These are phyloP conservation scores for Poecilobothrus nobilitatus DNA, from an alignment of 2,888 invertebrate genomes.

Conservation along the genomic window DNA sequence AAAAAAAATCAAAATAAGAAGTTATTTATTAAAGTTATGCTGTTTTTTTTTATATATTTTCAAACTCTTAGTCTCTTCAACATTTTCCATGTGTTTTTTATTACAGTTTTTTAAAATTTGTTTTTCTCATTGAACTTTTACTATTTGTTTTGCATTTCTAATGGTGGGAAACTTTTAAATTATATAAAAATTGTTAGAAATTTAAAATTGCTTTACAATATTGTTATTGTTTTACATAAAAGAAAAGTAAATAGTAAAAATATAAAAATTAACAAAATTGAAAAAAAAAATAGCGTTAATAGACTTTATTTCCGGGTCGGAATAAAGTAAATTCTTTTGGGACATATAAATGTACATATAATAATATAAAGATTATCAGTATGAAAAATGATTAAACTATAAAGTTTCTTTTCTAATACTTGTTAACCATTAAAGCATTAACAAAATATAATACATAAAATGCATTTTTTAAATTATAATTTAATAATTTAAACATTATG, in stretches of 20 bases:
- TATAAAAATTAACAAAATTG: no score
- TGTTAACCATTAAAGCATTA: no score
- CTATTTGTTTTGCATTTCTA: background rate
- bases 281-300: background rate
- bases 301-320: background rate
- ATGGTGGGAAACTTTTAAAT: slow-evolving; percentile 4
- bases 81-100: background rate
- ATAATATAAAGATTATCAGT: background rate
- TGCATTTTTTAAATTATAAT: no score
- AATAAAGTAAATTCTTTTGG: background rate
- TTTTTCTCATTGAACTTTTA: no score
- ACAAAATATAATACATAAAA: no score
- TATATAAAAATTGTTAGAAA: background rate
- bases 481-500: no score
- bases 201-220: background rate
- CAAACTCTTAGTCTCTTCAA: background rate
- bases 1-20: background rate
- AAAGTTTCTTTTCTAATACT: no score
- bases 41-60: background rate
- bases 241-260: no score
- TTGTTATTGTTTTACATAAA: background rate
- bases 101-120: no score
- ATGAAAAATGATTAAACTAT: background rate
- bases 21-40: background rate
- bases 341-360: background rate